These are phyloP conservation scores for Drosophila rhopaloa DNA, from an alignment of 1,140 invertebrate genomes.

Conservation along the genomic window DNA sequence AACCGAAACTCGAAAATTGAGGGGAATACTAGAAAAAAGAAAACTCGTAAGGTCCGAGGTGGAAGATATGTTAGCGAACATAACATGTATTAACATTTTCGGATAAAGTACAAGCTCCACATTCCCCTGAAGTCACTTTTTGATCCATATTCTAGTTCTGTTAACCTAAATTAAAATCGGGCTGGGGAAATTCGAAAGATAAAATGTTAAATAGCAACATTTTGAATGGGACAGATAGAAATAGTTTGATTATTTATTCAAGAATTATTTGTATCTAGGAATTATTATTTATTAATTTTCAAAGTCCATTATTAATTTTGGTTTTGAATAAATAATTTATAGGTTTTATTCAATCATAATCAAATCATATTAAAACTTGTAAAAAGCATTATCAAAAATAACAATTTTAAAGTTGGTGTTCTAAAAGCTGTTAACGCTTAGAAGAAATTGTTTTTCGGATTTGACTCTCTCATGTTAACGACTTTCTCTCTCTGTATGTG, in stretches of 20 bases:
- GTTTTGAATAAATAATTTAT: too few species aligned
- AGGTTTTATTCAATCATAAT: too few species aligned
- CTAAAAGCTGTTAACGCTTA: not conserved
- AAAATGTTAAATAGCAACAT: too few species aligned
- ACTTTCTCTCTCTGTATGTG: conserved; percentile 11
- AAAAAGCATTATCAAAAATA: not conserved
- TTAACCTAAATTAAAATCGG: too few species aligned
- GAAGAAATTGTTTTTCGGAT: not conserved
- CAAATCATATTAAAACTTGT: too few species aligned
- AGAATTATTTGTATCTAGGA: too few species aligned
- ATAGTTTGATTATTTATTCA: too few species aligned
- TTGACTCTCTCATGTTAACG: not conserved
- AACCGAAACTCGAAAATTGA: not conserved
- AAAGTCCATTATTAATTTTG: too few species aligned
- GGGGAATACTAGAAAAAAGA: not conserved
- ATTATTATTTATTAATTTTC: too few species aligned
- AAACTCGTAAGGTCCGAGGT: too few species aligned
- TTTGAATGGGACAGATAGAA: too few species aligned
- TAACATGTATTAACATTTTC: not conserved
- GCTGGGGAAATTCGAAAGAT: too few species aligned
- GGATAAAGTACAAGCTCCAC: not conserved
- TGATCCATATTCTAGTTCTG: not conserved
- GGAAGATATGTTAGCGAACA: not conserved
- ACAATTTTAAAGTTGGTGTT: not conserved
- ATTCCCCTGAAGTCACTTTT: not conserved